Evolutionary conservation across 2,113 vertebrate species (phyloP), one percentile per base, ranked within the genome.

Genomic region (Ailuropoda melanoleuca): DNA sequence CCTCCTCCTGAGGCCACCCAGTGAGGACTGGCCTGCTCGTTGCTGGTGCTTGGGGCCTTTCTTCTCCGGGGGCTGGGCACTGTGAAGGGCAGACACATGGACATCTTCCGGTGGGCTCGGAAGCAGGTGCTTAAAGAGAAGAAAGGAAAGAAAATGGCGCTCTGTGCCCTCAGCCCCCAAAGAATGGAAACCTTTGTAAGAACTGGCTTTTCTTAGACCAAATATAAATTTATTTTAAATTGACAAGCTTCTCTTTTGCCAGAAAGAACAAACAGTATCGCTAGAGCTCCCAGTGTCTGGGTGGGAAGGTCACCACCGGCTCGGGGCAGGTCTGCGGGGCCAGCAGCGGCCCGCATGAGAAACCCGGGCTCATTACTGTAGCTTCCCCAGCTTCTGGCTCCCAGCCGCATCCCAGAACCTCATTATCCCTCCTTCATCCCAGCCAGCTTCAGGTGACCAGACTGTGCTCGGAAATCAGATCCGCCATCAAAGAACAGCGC

Each of bases 141-240:
- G 21, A 50, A 70, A 82, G 60, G 60, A 91, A 48, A 80, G 74
- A 72, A 85, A 80, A 86, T 1, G 10, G 18, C 46, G 2, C 62
- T 90, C 15, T 34, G 83, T 72, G 93, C 46, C 75, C 70, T 91
- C 34, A 18, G 34, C 14, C 68, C 46, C 85, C n/a, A 85, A 64
- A 70, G 90, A 77, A 80, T 70, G 60, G 43, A 89, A 93, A 90
- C 83, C 34, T n/a, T 90, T 92, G 56, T 19, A 83, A 78, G 48
- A 92, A n/a, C 77, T 5, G 6, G 80, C 75, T 53, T 95, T 92
- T 90, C 83, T 66, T 88, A 82, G 94, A 85, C 78, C 74, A 93
- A 74, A n/a, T 48, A 64, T 62, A 74, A 62, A 70, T 78, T 43
- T 85, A 55, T n/a, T 66, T 94, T 78, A 83, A 68, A 29, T 37